Base-by-base conservation (phyloP, 2,888 invertebrate species). In the Nomada goodeniana region DNA sequence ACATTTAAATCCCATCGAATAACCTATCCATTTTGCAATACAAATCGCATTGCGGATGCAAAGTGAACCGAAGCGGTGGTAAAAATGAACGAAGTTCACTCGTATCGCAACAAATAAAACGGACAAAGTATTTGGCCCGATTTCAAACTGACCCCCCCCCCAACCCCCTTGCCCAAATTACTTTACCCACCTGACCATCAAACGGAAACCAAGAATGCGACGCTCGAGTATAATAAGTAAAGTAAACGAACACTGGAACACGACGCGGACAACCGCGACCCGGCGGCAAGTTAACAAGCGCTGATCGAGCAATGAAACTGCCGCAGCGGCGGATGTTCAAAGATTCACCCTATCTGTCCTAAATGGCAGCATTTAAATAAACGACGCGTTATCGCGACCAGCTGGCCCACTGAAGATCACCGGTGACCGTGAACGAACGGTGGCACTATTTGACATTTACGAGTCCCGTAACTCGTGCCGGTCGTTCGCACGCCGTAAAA, bases 381-480 rank as follows among this genome's bases (percentile, higher is more conserved):
- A 88, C 87, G 84, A 73, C 76, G 70, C 76, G 84, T 85, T 86
- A 85, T 86, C 87, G 88, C 84, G 85, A 86, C 84, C 89, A 89
- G 89, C 88, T 89, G 86, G 89, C 79, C 86, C 86, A 86, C 85
- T 84, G 89, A 86, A 91, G 90, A 90, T 87, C 83, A 86, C 88
- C 82, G 89, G 89, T 20, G 29, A 57, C 87, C 89, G 90, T 88
- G 92, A 91, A 93, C 36, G 36, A 92, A 10, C 89, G 92, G 90
- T 89, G 90, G 91, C 92, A 89, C 89, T 88, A 90, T 91, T 91
- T 92, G 92, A 93, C 91, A 92, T 89, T 93, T 93, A 93, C 92
- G 92, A 92, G 92, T 89, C 89, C 85, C 89, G 89, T 80, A 88
- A 89, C 93, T 92, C 92, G 93, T 92, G 91, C 91, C 91, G 86